Evolutionary conservation across 2,113 vertebrate species (phyloP).

Genomic region (Pollimyrus isidori): DNA sequence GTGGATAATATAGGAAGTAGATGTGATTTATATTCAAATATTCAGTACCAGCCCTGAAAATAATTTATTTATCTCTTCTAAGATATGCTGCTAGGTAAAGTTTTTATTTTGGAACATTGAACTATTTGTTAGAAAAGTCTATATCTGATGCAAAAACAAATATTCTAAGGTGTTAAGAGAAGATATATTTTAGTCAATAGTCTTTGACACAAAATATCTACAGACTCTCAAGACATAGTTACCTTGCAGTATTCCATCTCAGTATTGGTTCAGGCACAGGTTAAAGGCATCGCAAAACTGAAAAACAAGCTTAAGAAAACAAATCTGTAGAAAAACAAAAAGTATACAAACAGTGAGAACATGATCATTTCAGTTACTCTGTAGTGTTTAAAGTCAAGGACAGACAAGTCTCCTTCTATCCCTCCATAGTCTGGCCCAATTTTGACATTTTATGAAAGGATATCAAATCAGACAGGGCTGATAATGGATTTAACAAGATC

Average conservation of each 20-base stretch:
- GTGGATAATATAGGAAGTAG: not conserved
- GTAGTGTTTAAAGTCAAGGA: not conserved
- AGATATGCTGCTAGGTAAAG: not conserved
- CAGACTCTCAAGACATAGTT: not conserved
- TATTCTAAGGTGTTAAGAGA: not conserved
- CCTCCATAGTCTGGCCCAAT: not conserved
- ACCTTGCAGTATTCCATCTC: not conserved
- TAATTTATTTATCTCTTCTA: not conserved
- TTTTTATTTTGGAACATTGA: not conserved
- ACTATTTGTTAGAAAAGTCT: not conserved
- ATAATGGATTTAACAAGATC: constrained; percentile 17
- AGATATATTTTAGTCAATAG: not conserved
- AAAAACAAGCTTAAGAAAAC: not conserved
- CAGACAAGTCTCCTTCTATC: not conserved
- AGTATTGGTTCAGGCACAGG: not conserved
- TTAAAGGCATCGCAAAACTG: not conserved
- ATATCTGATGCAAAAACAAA: not conserved
- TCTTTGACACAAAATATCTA: not conserved
- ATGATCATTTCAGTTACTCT: not conserved
- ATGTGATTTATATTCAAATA: not conserved
- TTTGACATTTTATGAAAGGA: not conserved
- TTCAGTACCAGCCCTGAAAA: not conserved
- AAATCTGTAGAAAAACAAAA: not conserved
- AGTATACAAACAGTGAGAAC: not conserved
- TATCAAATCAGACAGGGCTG: constrained; percentile 7